Conservation (phyloP, 2,113 vertebrate genomes). For the Dromiciops gliroides region DNA sequence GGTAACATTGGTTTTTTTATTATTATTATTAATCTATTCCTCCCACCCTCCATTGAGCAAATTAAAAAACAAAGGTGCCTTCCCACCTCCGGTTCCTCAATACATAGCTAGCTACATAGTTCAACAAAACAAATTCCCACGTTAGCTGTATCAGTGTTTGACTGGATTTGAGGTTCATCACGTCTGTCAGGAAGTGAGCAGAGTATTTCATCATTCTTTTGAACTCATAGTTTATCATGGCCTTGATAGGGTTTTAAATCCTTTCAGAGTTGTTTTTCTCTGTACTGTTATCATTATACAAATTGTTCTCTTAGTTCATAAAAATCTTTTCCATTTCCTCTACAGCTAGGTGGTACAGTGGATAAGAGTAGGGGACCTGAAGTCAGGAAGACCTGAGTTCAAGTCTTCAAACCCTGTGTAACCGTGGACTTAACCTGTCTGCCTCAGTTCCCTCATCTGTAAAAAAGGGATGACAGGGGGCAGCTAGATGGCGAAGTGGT, state of each 20-base stretch:
- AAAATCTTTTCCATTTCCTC: neutral
- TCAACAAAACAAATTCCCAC: neutral
- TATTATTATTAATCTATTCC: neutral
- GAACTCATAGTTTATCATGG: neutral
- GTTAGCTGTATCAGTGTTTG: neutral
- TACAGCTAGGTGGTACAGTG: neutral
- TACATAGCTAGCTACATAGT: neutral
- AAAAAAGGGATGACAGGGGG: neutral
- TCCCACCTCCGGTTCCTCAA: neutral
- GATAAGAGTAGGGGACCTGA: too few species aligned
- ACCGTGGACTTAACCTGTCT: neutral
- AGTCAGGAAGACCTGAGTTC: too few species aligned
- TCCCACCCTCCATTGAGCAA: neutral
- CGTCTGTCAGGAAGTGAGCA: neutral
- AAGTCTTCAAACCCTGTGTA: neutral
- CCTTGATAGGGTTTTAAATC: neutral
- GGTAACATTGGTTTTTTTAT: too few species aligned
- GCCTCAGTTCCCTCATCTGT: neutral
- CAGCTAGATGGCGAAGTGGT: too few species aligned
- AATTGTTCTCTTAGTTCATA: neutral
- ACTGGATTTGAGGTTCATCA: neutral
- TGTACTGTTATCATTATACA: neutral
- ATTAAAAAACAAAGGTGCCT: neutral
- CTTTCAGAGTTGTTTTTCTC: neutral
- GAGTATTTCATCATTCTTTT: neutral